A percentile compares a stretch with the other conserved stretches of the same genome.
Evolutionary conservation across 1,140 invertebrate genomes (phyloP).

Genomic region (Periplaneta americana): DNA sequence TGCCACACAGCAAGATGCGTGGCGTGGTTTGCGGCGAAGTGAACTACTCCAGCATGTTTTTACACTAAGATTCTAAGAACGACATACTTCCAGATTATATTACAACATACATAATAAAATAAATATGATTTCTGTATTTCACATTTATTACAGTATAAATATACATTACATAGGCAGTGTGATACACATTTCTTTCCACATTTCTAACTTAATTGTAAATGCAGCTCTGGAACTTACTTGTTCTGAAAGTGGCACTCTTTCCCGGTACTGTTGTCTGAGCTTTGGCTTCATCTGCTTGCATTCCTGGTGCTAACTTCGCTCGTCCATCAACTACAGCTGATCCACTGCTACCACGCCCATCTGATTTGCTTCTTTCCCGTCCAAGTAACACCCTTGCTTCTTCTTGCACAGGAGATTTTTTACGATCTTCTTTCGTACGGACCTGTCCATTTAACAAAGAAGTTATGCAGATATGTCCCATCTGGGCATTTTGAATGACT

Average conservation of each 20-base stretch:
- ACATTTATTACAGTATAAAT: neutral
- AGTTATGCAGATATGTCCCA: too few species aligned
- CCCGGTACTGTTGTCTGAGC: neutral
- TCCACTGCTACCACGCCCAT: conserved; percentile 32
- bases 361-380: conserved; percentile 41
- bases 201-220: neutral
- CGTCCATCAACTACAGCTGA: conserved; percentile 27
- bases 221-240: neutral
- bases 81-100: too few species aligned
- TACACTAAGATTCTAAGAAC: too few species aligned
- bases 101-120: too few species aligned
- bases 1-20: too few species aligned
- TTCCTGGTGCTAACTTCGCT: conserved; percentile 16
- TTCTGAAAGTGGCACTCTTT: neutral
- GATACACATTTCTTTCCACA: neutral
- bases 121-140: too few species aligned
- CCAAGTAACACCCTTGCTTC: conserved; percentile 22
- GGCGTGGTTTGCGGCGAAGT: too few species aligned
- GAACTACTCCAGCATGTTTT: too few species aligned
- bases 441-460: conserved; percentile 23
- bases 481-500: too few species aligned
- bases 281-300: conserved; percentile 6
- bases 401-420: conserved; percentile 37
- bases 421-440: conserved; percentile 44
- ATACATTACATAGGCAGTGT: neutral